phyloP scores from a whole-genome alignment of 23 tunicate species.

The Trididemnum nubilum region DNA sequence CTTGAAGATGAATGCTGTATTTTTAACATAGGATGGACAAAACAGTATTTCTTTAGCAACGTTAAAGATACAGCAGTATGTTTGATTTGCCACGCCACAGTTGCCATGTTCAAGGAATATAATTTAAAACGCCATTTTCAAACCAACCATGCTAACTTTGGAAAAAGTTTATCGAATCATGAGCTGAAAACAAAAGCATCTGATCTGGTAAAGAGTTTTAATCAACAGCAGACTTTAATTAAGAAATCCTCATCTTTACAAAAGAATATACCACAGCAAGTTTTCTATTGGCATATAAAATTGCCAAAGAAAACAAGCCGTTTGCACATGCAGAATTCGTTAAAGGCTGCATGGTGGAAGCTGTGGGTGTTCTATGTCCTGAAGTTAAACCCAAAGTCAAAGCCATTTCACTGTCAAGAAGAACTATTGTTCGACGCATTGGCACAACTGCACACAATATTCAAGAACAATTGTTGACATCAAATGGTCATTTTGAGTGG shows the following conservation, averaged over 20 bases:
- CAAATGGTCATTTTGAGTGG: not conserved
- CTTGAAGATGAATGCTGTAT: not conserved
- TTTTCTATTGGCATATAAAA: conserved; percentile 2
- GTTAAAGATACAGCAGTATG: not conserved
- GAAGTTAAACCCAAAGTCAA: not conserved
- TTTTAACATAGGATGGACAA: not conserved
- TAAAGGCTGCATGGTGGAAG: conserved; percentile 10
- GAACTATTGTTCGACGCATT: conserved; percentile 30
- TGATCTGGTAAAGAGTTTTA: too few relatives aligned
- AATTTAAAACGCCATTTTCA: not conserved
- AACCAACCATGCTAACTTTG: not conserved
- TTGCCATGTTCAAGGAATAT: not conserved
- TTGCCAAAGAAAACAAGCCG: not conserved
- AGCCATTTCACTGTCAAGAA: conserved; percentile 3
- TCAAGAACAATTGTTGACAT: not conserved
- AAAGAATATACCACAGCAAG: too few relatives aligned
- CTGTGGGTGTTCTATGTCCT: conserved; percentile 7
- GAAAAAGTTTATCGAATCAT: too few relatives aligned
- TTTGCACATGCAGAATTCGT: conserved; percentile 25
- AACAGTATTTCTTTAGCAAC: not conserved
- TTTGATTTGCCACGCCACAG: not conserved
- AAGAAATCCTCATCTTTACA: too few relatives aligned
- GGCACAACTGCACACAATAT: not conserved
- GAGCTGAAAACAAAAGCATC: too few relatives aligned
- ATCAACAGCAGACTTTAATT: too few relatives aligned